A percentile compares a stretch with the other conserved stretches of the same genome.
phyloP scores from a whole-genome alignment of 2,888 invertebrate species.

The Heteropelma amictum region DNA sequence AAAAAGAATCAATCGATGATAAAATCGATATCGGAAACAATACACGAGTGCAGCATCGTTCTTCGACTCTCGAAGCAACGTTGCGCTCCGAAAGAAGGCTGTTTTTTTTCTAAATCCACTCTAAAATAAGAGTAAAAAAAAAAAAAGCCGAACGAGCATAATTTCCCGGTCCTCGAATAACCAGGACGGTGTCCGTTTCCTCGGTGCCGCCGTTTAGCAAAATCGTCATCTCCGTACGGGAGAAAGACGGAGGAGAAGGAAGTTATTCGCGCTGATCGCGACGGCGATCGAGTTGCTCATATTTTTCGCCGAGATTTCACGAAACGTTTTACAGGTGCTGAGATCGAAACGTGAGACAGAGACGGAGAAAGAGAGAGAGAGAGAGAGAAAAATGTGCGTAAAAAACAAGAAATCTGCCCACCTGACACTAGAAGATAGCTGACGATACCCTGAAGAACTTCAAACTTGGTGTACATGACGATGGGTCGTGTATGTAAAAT shows the following conservation, averaged over 20 bases:
- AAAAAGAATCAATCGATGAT: too few relatives aligned
- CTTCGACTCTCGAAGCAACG: too few relatives aligned
- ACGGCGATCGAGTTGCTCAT: too few relatives aligned
- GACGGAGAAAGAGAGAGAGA: not conserved
- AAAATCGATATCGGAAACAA: too few relatives aligned
- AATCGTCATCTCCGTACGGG: not conserved
- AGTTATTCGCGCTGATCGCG: not conserved
- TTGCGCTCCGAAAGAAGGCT: too few relatives aligned
- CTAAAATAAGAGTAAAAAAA: not conserved
- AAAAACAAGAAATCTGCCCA: constrained; percentile 57
- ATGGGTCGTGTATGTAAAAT: constrained; percentile 64
- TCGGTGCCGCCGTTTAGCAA: not conserved
- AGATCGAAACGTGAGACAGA: not conserved
- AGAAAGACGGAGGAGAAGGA: not conserved
- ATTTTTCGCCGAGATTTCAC: too few relatives aligned
- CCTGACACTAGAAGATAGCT: constrained; percentile 74
- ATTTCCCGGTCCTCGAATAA: too few relatives aligned
- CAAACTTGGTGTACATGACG: constrained; percentile 73
- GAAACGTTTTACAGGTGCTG: too few relatives aligned
- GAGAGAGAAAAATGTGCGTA: not conserved
- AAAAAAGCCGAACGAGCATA: not conserved
- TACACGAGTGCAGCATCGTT: too few relatives aligned
- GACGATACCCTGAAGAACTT: constrained; percentile 71
- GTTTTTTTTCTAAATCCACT: too few relatives aligned
- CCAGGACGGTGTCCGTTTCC: not conserved